Percentiles rank a stretch among this genome's conserved stretches.
Evolutionary conservation across 2,888 invertebrate species (phyloP).

Genomic region (Empis stercorea): DNA sequence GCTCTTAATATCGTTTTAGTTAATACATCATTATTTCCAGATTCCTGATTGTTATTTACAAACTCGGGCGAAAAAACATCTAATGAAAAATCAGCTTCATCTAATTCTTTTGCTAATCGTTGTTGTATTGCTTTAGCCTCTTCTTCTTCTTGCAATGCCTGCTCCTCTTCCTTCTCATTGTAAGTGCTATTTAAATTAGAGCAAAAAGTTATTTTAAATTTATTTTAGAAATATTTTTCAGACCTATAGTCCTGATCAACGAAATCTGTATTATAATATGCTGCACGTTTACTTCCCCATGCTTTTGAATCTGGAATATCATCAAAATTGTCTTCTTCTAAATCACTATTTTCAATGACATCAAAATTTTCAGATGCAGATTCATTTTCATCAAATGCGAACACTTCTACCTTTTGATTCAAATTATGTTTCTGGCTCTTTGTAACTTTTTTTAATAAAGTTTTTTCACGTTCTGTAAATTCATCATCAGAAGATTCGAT

Average conservation of each 20-base stretch:
- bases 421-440: slow-evolving; percentile 38
- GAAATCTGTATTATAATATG: slow-evolving; percentile 78
- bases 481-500: slow-evolving; percentile 59
- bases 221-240: too few species aligned
- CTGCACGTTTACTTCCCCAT: slow-evolving; percentile 72
- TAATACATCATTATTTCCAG: too few species aligned
- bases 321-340: slow-evolving; percentile 57
- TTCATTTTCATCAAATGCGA: slow-evolving; percentile 38
- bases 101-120: slow-evolving; percentile 60
- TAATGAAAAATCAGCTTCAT: slow-evolving; percentile 61
- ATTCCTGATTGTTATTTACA: too few species aligned
- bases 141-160: slow-evolving; percentile 68
- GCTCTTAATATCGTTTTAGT: slow-evolving; percentile 48
- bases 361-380: too few species aligned
- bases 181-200: slow-evolving; percentile 23
- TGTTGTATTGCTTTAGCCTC: slow-evolving; percentile 73
- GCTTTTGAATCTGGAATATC: slow-evolving; percentile 68
- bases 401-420: slow-evolving; percentile 48
- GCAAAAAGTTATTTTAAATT: too few species aligned
- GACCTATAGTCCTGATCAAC: slow-evolving; percentile 67
- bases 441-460: slow-evolving; percentile 44
- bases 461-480: slow-evolving; percentile 51
- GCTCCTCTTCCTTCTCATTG: slow-evolving; percentile 50
- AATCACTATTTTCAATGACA: slow-evolving; percentile 38
- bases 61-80: slow-evolving; percentile 39